Percentiles rank a stretch among this genome's conserved stretches.
These are phyloP conservation scores for Aleiodes testaceus DNA, from an alignment of 2,888 invertebrate genomes.

Conservation along the genomic window DNA sequence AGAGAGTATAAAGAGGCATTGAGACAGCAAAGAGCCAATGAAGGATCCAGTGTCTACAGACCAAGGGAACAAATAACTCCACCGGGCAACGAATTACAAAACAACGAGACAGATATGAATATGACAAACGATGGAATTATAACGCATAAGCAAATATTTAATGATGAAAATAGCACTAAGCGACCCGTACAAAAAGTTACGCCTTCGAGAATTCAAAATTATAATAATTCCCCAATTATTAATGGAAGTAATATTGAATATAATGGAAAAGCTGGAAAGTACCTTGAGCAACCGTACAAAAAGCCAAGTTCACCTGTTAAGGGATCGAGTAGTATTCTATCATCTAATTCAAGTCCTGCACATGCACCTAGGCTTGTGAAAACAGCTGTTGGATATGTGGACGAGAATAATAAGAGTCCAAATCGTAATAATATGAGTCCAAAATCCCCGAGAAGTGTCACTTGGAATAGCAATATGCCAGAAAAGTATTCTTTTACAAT, in stretches of 20 bases:
- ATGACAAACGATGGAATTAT: slow-evolving; percentile 53
- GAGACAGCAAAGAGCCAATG: slow-evolving; percentile 88
- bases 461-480: slow-evolving; percentile 83
- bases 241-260: slow-evolving; percentile 68
- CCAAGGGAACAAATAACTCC: slow-evolving; percentile 78
- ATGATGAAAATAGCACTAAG: slow-evolving; percentile 74
- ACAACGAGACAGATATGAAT: slow-evolving; percentile 60
- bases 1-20: slow-evolving; percentile 93
- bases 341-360: slow-evolving; percentile 74
- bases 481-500: slow-evolving; percentile 93
- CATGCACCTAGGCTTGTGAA: slow-evolving; percentile 75
- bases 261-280: slow-evolving; percentile 65
- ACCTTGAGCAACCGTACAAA: slow-evolving; percentile 74
- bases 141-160: slow-evolving; percentile 61
- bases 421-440: slow-evolving; percentile 65
- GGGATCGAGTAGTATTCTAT: slow-evolving; percentile 77
- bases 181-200: slow-evolving; percentile 87
- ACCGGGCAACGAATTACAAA: slow-evolving; percentile 68
- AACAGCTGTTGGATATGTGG: slow-evolving; percentile 77
- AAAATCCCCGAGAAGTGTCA: slow-evolving; percentile 75
- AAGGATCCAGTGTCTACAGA: slow-evolving; percentile 81
- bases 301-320: slow-evolving; percentile 82
- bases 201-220: slow-evolving; percentile 80
- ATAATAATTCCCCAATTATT: slow-evolving; percentile 63
- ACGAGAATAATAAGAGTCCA: slow-evolving; percentile 72